Percentiles rank a stretch among this genome's conserved stretches.
phyloP scores from a whole-genome alignment of 2,113 vertebrate genomes.

The Proterorhinus semilunaris region DNA sequence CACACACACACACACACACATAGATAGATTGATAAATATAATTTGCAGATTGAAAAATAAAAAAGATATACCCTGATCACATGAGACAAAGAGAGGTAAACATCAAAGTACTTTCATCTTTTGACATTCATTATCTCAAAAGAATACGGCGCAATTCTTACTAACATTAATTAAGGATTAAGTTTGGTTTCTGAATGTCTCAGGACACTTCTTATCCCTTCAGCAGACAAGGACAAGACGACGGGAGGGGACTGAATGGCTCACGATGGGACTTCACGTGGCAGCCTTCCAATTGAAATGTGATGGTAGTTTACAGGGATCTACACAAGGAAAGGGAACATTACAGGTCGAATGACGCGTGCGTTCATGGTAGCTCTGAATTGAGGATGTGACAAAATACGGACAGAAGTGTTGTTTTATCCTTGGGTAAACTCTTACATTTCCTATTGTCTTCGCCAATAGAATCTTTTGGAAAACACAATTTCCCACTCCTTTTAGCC shows the following conservation, averaged over 20 bases:
- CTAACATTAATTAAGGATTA: conserved; percentile 34
- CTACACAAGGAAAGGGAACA: conserved; percentile 38
- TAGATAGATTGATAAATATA: too few relatives aligned
- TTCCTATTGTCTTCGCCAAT: too few relatives aligned
- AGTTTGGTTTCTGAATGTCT: conserved; percentile 26
- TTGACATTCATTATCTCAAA: conserved; percentile 10
- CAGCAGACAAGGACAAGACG: conserved; percentile 42
- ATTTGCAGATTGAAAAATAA: not conserved
- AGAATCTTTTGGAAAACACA: too few relatives aligned
- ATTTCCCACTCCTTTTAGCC: too few relatives aligned
- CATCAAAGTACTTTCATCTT: not conserved
- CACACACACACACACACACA: too few relatives aligned
- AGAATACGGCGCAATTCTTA: conserved; percentile 15
- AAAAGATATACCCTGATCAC: not conserved
- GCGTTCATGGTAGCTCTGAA: conserved; percentile 12
- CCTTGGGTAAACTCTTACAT: too few relatives aligned
- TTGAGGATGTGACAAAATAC: too few relatives aligned
- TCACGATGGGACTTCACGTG: conserved; percentile 40
- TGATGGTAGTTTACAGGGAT: conserved; percentile 39
- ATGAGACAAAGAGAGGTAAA: not conserved
- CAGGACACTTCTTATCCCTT: conserved; percentile 21
- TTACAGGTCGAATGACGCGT: conserved; percentile 11
- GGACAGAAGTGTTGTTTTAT: too few relatives aligned
- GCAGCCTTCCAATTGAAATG: conserved; percentile 46
- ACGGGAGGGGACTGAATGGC: conserved; percentile 35